Percentiles rank a stretch among this genome's conserved stretches.
These are phyloP conservation scores for Schrankia costaestrigalis DNA, from an alignment of 2,888 invertebrate genomes.

Conservation along the genomic window DNA sequence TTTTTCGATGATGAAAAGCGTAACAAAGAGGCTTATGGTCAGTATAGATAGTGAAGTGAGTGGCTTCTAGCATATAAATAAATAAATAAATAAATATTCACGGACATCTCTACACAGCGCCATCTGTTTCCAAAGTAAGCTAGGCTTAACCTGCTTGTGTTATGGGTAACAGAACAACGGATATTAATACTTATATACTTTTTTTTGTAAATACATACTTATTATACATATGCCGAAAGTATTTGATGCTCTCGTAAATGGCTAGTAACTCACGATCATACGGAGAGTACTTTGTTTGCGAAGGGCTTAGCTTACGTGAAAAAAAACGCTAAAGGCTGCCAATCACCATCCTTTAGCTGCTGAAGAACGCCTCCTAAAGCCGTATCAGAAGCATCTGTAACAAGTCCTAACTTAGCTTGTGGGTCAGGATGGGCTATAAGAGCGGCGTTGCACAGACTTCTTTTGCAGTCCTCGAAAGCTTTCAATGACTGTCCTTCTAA, in stretches of 20 bases:
- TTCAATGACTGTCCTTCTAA: background rate
- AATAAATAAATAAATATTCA: too few relatives aligned
- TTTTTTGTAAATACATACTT: too few relatives aligned
- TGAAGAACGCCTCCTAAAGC: conserved; percentile 7
- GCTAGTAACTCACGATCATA: conserved; percentile 7
- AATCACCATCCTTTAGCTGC: background rate
- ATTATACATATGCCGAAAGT: conserved; percentile 11
- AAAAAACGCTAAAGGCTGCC: conserved; percentile 10
- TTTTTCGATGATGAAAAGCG: conserved; percentile 4
- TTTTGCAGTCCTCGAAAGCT: conserved; percentile 2
- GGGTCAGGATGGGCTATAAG: conserved; percentile 3
- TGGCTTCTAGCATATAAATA: conserved; percentile 4
- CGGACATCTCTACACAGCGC: too few relatives aligned
- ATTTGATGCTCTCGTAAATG: conserved; percentile 8
- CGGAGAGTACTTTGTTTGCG: conserved; percentile 4
- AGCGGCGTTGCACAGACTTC: conserved; percentile 1
- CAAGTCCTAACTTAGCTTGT: conserved; percentile 1
- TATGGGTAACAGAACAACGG: too few relatives aligned
- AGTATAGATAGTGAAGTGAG: conserved; percentile 2
- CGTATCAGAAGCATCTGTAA: conserved; percentile 7
- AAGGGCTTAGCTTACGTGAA: background rate
- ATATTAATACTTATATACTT: too few relatives aligned
- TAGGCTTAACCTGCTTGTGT: too few relatives aligned
- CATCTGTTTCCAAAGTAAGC: too few relatives aligned
- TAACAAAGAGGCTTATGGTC: conserved; percentile 10